These are phyloP conservation scores for Altica lythri DNA, from an alignment of 2,888 invertebrate genomes.

Conservation along the genomic window DNA sequence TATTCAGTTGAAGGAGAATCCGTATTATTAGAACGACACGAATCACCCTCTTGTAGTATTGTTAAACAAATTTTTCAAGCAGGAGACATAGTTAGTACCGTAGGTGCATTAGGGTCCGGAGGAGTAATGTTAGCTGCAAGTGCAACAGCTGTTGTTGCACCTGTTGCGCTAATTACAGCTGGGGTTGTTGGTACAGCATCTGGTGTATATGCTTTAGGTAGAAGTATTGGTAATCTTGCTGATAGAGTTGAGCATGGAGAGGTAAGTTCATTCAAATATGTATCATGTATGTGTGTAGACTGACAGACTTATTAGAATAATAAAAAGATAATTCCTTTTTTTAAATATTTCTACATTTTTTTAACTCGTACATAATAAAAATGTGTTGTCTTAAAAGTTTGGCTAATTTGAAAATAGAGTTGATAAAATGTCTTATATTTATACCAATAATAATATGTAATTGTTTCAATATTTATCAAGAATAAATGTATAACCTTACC, in stretches of 20 bases:
- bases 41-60: constrained; percentile 50
- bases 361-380: too few species aligned
- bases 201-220: constrained; percentile 60
- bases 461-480: too few species aligned
- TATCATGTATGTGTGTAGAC: too few species aligned
- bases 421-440: too few species aligned
- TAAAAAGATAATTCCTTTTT: too few species aligned
- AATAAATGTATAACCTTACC: too few species aligned
- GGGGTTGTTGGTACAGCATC: constrained; percentile 33
- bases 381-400: too few species aligned
- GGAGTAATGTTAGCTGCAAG: constrained; percentile 61
- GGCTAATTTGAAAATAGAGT: too few species aligned
- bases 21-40: constrained; percentile 45
- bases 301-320: too few species aligned
- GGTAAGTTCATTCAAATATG: too few species aligned
- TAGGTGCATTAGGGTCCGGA: constrained; percentile 54
- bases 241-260: constrained; percentile 51
- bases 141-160: constrained; percentile 56
- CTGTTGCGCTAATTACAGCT: constrained; percentile 24
- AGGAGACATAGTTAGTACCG: constrained; percentile 47
- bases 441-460: too few species aligned
- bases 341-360: too few species aligned
- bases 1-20: constrained; percentile 45
- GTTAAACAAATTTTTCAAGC: constrained; percentile 43
- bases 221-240: constrained; percentile 47